Conservation (phyloP, 2,888 invertebrate genomes). For the Tinea semifulvella region DNA sequence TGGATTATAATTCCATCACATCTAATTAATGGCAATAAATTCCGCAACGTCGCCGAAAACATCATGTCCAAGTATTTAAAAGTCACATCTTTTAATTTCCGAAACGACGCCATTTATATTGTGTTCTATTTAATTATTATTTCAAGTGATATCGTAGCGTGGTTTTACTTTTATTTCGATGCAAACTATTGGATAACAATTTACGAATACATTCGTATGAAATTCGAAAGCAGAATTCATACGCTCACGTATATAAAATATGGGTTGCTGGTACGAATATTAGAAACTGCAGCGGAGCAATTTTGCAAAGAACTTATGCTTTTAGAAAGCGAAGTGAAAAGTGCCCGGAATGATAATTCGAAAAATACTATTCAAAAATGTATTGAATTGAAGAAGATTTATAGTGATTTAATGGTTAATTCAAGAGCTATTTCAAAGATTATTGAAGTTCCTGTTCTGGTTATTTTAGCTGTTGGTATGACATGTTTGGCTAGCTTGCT, state of each 20-base stretch:
- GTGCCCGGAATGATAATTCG: neutral
- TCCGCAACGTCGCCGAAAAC: neutral
- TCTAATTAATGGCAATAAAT: neutral
- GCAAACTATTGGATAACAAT: neutral
- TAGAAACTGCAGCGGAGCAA: neutral
- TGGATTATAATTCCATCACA: constrained; percentile 10
- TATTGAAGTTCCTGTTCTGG: neutral
- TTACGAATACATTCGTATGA: neutral
- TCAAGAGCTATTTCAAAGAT: neutral
- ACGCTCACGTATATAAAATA: constrained; percentile 8
- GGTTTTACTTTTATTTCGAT: neutral
- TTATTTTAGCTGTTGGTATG: constrained; percentile 1
- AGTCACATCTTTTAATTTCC: neutral
- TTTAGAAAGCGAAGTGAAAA: neutral
- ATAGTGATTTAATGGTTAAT: neutral
- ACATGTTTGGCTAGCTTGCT: constrained; percentile 1
- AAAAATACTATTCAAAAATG: neutral
- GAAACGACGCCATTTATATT: neutral
- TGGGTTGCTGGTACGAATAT: neutral
- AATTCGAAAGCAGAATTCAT: constrained; percentile 9
- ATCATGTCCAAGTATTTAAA: neutral
- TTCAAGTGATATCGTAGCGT: neutral
- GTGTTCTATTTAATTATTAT: neutral
- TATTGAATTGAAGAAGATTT: neutral
- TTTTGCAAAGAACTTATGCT: neutral